phyloP scores from a whole-genome alignment of 2,888 invertebrate species.

The Adelognathus sp. region DNA sequence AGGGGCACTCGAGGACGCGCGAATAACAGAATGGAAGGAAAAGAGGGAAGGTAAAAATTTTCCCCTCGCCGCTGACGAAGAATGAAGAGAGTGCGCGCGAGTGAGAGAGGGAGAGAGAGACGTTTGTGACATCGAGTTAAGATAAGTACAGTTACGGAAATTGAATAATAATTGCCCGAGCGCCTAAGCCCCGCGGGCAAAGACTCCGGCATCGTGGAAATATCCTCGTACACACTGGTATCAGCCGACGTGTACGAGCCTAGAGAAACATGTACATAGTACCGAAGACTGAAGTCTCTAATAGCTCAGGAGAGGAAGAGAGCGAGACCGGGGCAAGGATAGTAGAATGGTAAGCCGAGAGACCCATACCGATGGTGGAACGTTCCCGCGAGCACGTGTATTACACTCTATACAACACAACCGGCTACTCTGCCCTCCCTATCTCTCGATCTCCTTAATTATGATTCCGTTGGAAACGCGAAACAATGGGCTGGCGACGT shows the following conservation, averaged over 20 bases:
- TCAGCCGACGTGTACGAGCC: not conserved
- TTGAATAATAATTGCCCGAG: slow-evolving; percentile 77
- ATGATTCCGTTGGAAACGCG: slow-evolving; percentile 71
- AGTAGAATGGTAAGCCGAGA: slow-evolving; percentile 2
- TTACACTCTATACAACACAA: not conserved
- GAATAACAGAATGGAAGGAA: slow-evolving; percentile 38
- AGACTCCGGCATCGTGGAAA: slow-evolving; percentile 18
- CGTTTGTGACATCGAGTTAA: slow-evolving; percentile 76
- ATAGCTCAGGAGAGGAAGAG: slow-evolving; percentile 1
- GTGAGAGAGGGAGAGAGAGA: slow-evolving; percentile 20
- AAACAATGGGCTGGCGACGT: slow-evolving; percentile 67
- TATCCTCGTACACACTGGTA: slow-evolving; percentile 9
- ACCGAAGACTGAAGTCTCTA: not conserved
- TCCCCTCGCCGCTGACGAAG: not conserved
- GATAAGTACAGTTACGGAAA: slow-evolving; percentile 77
- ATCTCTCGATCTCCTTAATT: slow-evolving; percentile 74
- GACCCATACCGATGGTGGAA: slow-evolving; percentile 25
- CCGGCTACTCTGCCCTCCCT: slow-evolving; percentile 65
- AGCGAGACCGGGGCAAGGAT: not conserved
- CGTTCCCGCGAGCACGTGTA: slow-evolving; percentile 34
- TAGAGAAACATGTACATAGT: not conserved
- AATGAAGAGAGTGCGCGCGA: not conserved
- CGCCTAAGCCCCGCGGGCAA: slow-evolving; percentile 42
- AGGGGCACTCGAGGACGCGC: slow-evolving; percentile 35
- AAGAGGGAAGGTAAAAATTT: not conserved